These are phyloP conservation scores for Lepeophtheirus salmonis DNA, from an alignment of 1,140 invertebrate genomes.

Conservation along the genomic window DNA sequence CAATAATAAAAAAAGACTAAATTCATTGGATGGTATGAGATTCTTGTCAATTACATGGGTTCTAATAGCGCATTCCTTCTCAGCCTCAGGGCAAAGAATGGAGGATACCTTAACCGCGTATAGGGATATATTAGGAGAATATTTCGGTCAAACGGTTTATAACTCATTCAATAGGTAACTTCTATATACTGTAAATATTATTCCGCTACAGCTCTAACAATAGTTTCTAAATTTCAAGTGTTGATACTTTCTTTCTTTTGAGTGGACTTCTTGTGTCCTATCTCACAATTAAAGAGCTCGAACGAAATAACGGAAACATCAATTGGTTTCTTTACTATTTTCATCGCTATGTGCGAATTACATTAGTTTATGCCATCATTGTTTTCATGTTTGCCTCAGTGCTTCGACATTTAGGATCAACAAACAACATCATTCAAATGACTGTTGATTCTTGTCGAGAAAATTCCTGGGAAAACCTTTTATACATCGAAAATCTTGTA, in stretches of 20 bases:
- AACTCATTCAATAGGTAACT: neutral
- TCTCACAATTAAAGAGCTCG: conserved; percentile 31
- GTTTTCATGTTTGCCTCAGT: neutral
- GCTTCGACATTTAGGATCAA: neutral
- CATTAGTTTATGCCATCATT: conserved; percentile 5
- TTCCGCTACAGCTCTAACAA: neutral
- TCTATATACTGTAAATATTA: too few species aligned
- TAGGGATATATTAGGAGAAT: neutral
- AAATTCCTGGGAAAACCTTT: neutral
- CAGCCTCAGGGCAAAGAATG: neutral
- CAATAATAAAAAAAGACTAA: neutral
- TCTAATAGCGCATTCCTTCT: neutral
- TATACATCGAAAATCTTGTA: conserved; percentile 7
- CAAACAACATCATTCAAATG: neutral
- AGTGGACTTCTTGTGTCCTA: conserved; percentile 40
- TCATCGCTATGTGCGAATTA: conserved; percentile 31
- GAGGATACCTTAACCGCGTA: neutral
- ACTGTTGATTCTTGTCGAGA: neutral
- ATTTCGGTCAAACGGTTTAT: neutral
- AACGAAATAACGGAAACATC: conserved; percentile 28
- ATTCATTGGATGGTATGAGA: neutral
- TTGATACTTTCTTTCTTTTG: conserved; percentile 42
- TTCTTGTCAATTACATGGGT: neutral
- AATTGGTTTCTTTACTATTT: conserved; percentile 30
- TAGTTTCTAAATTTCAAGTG: conserved; percentile 23